phyloP scores from a whole-genome alignment of 1,140 invertebrate genomes.

The Cotesia typhae region DNA sequence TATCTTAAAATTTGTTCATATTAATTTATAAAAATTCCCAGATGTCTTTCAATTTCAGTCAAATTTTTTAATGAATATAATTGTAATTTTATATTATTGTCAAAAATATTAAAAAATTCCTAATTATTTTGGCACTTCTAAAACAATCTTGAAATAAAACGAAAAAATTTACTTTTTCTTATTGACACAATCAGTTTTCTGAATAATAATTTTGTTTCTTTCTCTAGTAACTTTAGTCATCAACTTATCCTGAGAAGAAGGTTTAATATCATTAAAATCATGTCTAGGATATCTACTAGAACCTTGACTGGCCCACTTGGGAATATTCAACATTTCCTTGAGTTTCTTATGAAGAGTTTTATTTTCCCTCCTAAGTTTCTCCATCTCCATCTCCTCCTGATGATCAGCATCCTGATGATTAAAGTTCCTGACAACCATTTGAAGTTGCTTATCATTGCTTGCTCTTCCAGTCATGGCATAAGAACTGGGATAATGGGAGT shows the following conservation, averaged over 20 bases:
- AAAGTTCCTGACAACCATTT: conserved; percentile 69
- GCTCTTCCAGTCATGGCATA: conserved; percentile 65
- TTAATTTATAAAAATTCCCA: too few species aligned
- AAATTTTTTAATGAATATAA: too few species aligned
- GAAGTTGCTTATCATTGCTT: conserved; percentile 71
- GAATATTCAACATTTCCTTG: conserved; percentile 40
- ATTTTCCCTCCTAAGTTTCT: conserved; percentile 57
- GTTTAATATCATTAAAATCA: conserved; percentile 54
- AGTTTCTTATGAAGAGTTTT: conserved; percentile 52
- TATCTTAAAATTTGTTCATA: too few species aligned
- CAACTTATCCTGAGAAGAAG: conserved; percentile 63
- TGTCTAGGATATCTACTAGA: conserved; percentile 45
- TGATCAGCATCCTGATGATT: conserved; percentile 67
- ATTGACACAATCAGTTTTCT: conserved; percentile 66
- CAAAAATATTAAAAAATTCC: too few species aligned
- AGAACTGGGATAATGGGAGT: conserved; percentile 67
- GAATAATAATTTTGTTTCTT: conserved; percentile 80
- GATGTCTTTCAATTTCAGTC: too few species aligned
- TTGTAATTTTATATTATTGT: too few species aligned
- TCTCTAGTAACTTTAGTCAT: conserved; percentile 79
- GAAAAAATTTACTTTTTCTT: conserved; percentile 43
- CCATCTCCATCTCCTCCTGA: conserved; percentile 50
- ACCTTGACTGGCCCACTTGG: conserved; percentile 51
- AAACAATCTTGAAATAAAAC: too few species aligned
- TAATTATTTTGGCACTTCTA: too few species aligned